Percentiles rank a stretch among this genome's conserved stretches.
phyloP scores from a whole-genome alignment of 2,113 vertebrate genomes.

The Balaenoptera acutorostrata region DNA sequence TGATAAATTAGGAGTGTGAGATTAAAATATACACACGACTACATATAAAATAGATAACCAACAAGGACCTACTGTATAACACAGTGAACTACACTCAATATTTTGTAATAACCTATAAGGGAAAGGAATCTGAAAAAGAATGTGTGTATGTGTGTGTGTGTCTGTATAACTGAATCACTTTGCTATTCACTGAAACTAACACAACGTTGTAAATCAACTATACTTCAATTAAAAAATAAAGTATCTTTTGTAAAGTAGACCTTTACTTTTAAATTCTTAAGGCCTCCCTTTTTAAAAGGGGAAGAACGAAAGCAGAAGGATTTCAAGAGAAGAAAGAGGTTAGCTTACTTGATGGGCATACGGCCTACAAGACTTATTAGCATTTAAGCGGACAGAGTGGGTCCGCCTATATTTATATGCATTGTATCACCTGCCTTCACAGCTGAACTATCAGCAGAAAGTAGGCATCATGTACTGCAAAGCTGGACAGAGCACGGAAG shows the following conservation, averaged over 20 bases:
- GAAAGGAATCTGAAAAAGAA: neutral
- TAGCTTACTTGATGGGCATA: neutral
- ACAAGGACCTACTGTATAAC: neutral
- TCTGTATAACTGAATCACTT: neutral
- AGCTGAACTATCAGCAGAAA: slow-evolving; percentile 96
- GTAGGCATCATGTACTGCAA: slow-evolving; percentile 97
- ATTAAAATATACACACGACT: neutral
- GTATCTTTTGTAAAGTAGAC: neutral
- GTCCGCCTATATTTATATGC: neutral
- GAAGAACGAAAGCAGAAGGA: neutral
- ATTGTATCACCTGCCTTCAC: slow-evolving; percentile 51
- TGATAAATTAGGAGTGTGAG: neutral
- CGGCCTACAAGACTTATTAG: neutral
- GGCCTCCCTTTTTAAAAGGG: neutral
- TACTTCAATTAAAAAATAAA: neutral
- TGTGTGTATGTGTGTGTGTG: neutral
- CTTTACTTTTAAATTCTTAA: neutral
- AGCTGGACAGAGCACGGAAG: slow-evolving; percentile 93
- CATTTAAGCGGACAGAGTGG: neutral
- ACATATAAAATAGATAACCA: neutral
- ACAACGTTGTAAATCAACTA: neutral
- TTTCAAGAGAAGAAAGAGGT: slow-evolving; percentile 24
- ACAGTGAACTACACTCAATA: neutral
- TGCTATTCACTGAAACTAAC: neutral
- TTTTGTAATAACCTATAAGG: neutral